phyloP scores from a whole-genome alignment of 2,888 invertebrate genomes.

The Smittia sp. region DNA sequence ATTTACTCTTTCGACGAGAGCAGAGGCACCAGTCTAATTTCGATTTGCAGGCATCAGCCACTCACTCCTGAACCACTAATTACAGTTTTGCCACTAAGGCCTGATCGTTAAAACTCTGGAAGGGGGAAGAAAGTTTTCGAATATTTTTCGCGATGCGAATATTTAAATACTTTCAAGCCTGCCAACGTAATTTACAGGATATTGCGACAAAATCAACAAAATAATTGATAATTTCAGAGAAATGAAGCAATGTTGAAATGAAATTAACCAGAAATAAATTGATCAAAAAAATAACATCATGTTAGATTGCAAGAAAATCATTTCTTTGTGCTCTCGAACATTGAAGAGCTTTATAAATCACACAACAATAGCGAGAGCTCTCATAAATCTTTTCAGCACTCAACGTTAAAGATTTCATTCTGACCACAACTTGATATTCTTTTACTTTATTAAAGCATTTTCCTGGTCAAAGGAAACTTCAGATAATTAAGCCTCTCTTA shows the following conservation, averaged over 20 bases:
- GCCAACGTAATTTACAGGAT: no score
- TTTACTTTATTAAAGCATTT: no score
- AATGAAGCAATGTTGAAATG: neutral
- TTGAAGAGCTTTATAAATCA: conserved; percentile 41
- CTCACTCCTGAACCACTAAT: conserved; percentile 32
- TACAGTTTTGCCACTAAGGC: conserved; percentile 31
- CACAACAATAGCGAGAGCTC: conserved; percentile 34
- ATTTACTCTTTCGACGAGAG: conserved; percentile 25
- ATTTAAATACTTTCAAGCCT: no score
- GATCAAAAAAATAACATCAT: no score
- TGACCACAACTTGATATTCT: no score
- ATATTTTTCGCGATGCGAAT: conserved; percentile 38
- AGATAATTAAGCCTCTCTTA: no score
- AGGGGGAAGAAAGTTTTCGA: conserved; percentile 27
- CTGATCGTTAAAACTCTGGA: neutral
- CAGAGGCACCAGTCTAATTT: neutral
- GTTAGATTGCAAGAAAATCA: neutral
- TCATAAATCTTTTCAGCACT: neutral
- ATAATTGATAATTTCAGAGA: neutral
- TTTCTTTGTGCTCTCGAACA: neutral
- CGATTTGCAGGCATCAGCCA: conserved; percentile 39
- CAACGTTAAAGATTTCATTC: no score
- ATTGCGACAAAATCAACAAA: no score
- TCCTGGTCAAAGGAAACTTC: no score
- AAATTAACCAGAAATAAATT: neutral